phyloP scores from a whole-genome alignment of 2,113 vertebrate species.

The Embiotoca jacksoni region DNA sequence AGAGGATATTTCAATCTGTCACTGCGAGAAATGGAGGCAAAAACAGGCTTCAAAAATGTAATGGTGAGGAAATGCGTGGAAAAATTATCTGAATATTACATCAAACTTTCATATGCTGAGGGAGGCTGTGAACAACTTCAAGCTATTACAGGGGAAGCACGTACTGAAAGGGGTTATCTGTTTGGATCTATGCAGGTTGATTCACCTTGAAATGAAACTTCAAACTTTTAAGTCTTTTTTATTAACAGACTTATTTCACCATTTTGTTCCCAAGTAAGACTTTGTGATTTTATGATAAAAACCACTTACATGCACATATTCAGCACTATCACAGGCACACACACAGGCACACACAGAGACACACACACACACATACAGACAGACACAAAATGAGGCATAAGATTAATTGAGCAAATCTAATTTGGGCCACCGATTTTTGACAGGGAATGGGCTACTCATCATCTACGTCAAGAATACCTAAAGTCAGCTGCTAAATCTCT shows the following conservation, averaged over 20 bases:
- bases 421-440: not conserved
- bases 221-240: not conserved
- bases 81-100: conserved; percentile 36
- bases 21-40: conserved; percentile 1
- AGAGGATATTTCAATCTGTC: conserved; percentile 36
- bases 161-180: conserved; percentile 3
- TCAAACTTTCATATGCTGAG: conserved; percentile 16
- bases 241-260: not conserved
- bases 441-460: not conserved
- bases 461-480: not conserved
- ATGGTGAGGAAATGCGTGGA: conserved; percentile 21
- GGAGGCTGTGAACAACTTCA: conserved; percentile 10
- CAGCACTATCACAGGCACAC: not conserved
- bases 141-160: conserved; percentile 9
- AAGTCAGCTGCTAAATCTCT: conserved; percentile 11
- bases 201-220: conserved; percentile 23
- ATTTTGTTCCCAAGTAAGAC: conserved; percentile 6
- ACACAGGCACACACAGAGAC: not conserved
- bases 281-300: not conserved
- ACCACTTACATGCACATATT: not conserved
- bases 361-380: not conserved
- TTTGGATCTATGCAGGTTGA: conserved; percentile 2
- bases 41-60: conserved; percentile 28
- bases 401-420: not conserved
- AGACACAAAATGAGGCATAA: not conserved